phyloP scores from a whole-genome alignment of 2,888 invertebrate species.

The Syrphus vitripennis region DNA sequence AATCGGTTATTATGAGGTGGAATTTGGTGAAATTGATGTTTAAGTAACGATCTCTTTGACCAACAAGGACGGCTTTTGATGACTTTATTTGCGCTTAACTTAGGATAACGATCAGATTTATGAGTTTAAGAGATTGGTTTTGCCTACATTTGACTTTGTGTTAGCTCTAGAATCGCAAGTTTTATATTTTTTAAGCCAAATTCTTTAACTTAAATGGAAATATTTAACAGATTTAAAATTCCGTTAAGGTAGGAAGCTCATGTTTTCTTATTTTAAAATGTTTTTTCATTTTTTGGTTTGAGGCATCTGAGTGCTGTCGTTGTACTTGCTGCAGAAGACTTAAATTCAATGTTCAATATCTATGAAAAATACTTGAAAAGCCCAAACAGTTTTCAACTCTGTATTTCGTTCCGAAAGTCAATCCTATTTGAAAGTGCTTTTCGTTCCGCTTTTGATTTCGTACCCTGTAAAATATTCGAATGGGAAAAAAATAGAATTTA shows the following conservation, averaged over 20 bases:
- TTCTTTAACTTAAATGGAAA: neutral
- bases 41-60: neutral
- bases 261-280: neutral
- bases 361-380: no score
- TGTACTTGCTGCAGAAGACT: no score
- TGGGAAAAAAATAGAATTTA: no score
- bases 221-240: neutral
- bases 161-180: neutral
- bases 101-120: constrained; percentile 43
- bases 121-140: neutral
- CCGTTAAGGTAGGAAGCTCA: neutral
- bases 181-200: neutral
- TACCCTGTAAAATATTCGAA: no score
- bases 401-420: no score
- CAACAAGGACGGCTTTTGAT: constrained; percentile 40
- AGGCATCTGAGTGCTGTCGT: no score
- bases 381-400: no score
- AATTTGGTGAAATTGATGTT: constrained; percentile 31
- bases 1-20: constrained; percentile 44
- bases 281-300: no score
- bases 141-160: neutral
- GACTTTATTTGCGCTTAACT: constrained; percentile 56
- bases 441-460: no score
- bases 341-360: no score
- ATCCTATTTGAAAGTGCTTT: no score